Conservation (phyloP, 37 sponge, comb jelly and placozoan genomes). For the Haliclona indistincta region DNA sequence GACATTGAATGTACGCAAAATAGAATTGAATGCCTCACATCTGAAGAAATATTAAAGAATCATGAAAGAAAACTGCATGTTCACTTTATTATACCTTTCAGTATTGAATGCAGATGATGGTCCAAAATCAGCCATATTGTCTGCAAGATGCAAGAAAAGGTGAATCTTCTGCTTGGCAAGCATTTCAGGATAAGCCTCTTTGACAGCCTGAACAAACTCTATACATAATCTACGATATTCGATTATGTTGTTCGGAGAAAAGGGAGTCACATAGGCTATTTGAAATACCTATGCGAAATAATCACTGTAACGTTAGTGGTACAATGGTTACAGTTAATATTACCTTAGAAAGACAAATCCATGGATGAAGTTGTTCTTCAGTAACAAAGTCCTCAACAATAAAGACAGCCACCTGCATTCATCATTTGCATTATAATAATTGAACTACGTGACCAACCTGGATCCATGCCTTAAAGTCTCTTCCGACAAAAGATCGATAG, state of each 20-base stretch:
- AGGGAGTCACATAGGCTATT: constrained; percentile 1
- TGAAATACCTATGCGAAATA: constrained; percentile 12
- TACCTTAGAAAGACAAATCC: too few relatives aligned
- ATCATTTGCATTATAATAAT: not conserved
- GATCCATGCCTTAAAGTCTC: constrained; percentile 29
- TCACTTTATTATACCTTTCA: constrained; percentile 28
- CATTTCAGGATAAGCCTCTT: constrained; percentile 6
- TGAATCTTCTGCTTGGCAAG: constrained; percentile 29
- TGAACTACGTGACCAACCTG: constrained; percentile 26
- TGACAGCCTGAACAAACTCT: constrained; percentile 20
- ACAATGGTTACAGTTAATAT: not conserved
- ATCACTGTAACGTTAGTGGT: not conserved
- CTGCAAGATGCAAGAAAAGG: constrained; percentile 40
- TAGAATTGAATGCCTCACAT: constrained; percentile 39
- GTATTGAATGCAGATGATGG: constrained; percentile 37
- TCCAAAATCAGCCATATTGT: constrained; percentile 38
- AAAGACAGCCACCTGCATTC: constrained; percentile 12
- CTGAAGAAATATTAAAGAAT: too few relatives aligned
- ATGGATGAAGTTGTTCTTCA: too few relatives aligned
- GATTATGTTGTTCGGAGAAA: not conserved
- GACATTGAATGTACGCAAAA: constrained; percentile 30
- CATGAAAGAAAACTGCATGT: too few relatives aligned
- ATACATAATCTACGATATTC: not conserved
- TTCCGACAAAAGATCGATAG: constrained; percentile 24
- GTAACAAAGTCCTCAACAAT: too few relatives aligned